Percentiles rank a stretch among this genome's conserved stretches.
Evolutionary conservation across 2,113 vertebrate genomes (phyloP).

Genomic region (Eulemur rufifrons): DNA sequence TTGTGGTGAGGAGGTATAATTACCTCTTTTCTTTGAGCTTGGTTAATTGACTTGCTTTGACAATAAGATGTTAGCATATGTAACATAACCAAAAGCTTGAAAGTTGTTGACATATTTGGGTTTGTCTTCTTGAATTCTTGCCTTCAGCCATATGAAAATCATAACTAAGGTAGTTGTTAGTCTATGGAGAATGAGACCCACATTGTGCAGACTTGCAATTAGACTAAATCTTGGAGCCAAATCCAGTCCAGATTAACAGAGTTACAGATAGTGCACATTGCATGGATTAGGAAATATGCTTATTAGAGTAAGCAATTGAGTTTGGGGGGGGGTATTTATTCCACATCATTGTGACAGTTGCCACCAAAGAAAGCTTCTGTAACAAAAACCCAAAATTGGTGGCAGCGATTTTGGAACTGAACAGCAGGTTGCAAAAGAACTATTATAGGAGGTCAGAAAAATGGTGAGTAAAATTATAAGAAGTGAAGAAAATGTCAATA

Average conservation of each 20-base stretch:
- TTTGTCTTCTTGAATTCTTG: slow-evolving; percentile 29
- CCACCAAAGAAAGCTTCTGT: neutral
- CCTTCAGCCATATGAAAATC: neutral
- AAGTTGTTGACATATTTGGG: neutral
- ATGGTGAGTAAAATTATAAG: neutral
- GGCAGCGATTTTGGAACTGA: neutral
- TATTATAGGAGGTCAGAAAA: neutral
- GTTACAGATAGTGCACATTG: neutral
- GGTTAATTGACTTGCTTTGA: neutral
- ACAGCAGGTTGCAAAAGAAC: neutral
- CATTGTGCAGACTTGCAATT: neutral
- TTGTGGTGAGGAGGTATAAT: neutral
- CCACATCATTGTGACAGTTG: neutral
- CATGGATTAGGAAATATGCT: neutral
- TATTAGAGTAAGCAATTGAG: neutral
- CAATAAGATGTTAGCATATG: slow-evolving; percentile 10
- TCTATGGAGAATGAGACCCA: neutral
- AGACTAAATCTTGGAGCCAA: neutral
- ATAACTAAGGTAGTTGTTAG: neutral
- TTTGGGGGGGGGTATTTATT: neutral
- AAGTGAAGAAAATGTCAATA: neutral
- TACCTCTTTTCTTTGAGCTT: neutral
- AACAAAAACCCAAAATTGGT: neutral
- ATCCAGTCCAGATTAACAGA: neutral
- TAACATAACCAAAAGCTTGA: slow-evolving; percentile 8